Base-by-base conservation (phyloP, 2,113 vertebrate genomes). In the Fukomys damarensis region DNA sequence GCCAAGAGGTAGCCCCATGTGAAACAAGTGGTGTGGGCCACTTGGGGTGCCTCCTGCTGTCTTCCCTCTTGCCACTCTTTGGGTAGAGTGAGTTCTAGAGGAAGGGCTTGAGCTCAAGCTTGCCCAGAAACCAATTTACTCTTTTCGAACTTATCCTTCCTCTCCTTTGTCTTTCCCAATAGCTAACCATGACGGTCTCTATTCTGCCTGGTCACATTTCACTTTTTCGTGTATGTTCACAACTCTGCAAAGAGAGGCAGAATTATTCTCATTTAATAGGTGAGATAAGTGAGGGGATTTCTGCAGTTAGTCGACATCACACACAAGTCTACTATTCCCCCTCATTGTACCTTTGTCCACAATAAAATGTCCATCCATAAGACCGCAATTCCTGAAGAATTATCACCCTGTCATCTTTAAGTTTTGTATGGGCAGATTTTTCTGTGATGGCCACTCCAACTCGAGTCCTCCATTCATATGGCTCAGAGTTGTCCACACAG, bases 21-120 rank as follows among this genome's bases (percentile, higher is more conserved):
- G 46, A 38, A 82, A 80, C 43, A 17, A 91, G 89, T 97, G 91
- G 96, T 96, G 41, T n/a, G 80, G 96, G 83, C 92, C 83, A 88
- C 83, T 63, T 92, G 89, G 92, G 70, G 32, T 7, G 86, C 52
- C 76, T 93, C n/a, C 93, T 91, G 74, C 86, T 28, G 35, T 94
- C 22, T 59, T 52, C 87, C 59, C 79, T 66, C 63, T 74, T 30
- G n/a, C 49, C 35, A 43, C 92, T n/a, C 74, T 3, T 56, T 84
- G 61, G 65, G 84, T 65, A 56, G 41, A 87, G 95, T 0, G 0
- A 43, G 91, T 94, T 97, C 84, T 86, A 93, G 35, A 94, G 87
- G 70, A 93, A 76, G 68, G 52, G 46, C 83, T 76, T 80, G 92
- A 96, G 90, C 95, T 94, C 90, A 66, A 86, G 52, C 41, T 94